These are phyloP conservation scores for Diglossa cyanea DNA, from an alignment of 2,797 vertebrate genomes.

Conservation along the genomic window DNA sequence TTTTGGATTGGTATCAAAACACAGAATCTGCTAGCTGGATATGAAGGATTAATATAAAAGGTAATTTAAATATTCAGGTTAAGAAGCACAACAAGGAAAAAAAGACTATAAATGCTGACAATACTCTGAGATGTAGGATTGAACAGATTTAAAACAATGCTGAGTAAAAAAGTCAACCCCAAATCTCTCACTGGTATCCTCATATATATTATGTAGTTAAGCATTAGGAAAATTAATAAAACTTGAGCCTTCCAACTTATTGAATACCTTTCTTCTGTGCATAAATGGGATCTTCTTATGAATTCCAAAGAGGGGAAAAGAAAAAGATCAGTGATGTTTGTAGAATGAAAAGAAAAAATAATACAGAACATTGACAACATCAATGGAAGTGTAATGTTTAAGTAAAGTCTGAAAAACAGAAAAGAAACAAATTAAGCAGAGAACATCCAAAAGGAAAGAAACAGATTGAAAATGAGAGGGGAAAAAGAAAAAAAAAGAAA, in stretches of 20 bases:
- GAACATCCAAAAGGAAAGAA: constrained; percentile 50
- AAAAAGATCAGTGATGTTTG: constrained; percentile 83
- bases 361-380: constrained; percentile 72
- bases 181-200: not conserved
- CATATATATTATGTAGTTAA: not conserved
- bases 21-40: not conserved
- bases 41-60: not conserved
- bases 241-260: constrained; percentile 36
- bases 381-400: constrained; percentile 77
- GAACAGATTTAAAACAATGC: not conserved
- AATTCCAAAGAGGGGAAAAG: constrained; percentile 81
- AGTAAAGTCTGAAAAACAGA: constrained; percentile 85
- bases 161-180: not conserved
- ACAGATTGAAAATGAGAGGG: not conserved
- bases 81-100: not conserved
- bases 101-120: not conserved
- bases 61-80: not conserved
- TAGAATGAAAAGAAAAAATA: constrained; percentile 64
- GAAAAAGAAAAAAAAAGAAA: not conserved
- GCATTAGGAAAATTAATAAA: constrained; percentile 16
- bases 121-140: not conserved
- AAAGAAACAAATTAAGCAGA: constrained; percentile 82
- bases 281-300: constrained; percentile 94
- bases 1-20: not conserved
- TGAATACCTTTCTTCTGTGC: constrained; percentile 91